Base-by-base conservation (phyloP, 2,888 invertebrate species). In the Cephus spinipes region DNA sequence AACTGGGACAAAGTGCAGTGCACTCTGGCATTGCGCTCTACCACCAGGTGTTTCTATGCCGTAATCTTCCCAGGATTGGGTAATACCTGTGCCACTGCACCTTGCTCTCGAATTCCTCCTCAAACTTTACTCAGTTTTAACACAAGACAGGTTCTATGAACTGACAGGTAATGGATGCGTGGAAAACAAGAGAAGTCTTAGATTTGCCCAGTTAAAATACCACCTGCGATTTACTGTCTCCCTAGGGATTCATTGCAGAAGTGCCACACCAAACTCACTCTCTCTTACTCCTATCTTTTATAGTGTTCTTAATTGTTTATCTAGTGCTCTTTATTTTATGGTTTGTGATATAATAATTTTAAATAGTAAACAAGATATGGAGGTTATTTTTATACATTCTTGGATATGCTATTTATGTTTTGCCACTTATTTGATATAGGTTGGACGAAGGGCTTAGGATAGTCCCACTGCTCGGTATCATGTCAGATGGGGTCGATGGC, bases 1-100 rank as follows among this genome's bases (percentile, higher is more conserved):
- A 91, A 90, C 90, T 91, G 90, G 91, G 91, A 91, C 91, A 91
- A 91, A 91, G 91, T 91, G 91, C 91, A 91, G 87, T 91, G 91
- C 89, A 91, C 91, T 91, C 91, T 91, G 90, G 91, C 90, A 90
- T 90, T 90, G 90, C 90, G 90, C 88, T 90, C 88, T 87, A 85
- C 87, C 89, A 88, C 90, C 90, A 91, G 91, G 90, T 91, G 90
- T 91, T 90, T 91, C 89, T 88, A 88, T 91, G 90, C 89, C 88
- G 90, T 91, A 90, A 90, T 91, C 87, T 89, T 90, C 90, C 86
- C 88, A 89, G 87, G 87, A 90, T 91, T 91, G 90, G 87, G 88
- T 90, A 91, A 90, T 88, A 87, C 83, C 35, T 87, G 85, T 36
- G 35, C 83, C 85, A 84, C 85, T 87, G 86, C 86, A 85, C 85